Percentiles rank a stretch among this genome's conserved stretches.
Conservation (phyloP, 1,140 invertebrate genomes). For the Nilaparvata lugens region DNA sequence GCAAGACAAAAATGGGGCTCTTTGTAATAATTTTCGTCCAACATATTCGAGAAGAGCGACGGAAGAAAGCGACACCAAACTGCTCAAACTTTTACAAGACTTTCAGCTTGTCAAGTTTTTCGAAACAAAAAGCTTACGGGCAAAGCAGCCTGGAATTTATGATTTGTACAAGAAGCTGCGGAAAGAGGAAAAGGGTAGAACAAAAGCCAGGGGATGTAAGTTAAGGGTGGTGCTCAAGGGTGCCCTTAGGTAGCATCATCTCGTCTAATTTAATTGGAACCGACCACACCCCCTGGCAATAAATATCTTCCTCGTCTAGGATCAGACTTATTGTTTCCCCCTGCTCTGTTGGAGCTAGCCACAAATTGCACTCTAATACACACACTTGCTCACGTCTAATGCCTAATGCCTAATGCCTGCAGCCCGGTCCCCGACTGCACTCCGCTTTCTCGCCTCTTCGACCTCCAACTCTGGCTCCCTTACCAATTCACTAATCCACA, state of each 20-base stretch:
- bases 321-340: not conserved
- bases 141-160: too few species aligned
- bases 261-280: conserved; percentile 1
- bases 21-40: too few species aligned
- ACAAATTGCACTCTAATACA: conserved; percentile 3
- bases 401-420: too few species aligned
- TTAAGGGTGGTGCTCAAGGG: not conserved
- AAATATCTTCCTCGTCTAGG: not conserved
- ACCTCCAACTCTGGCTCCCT: too few species aligned
- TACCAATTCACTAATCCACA: too few species aligned
- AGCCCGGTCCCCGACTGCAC: not conserved
- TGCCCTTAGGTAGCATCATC: not conserved
- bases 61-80: too few species aligned
- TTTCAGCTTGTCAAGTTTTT: too few species aligned
- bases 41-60: too few species aligned
- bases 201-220: not conserved
- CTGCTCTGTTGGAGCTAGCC: not conserved
- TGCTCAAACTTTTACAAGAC: too few species aligned
- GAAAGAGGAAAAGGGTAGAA: conserved; percentile 1
- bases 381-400: not conserved
- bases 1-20: too few species aligned
- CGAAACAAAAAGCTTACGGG: too few species aligned
- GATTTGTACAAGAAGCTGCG: too few species aligned
- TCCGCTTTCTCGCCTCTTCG: not conserved
- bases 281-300: not conserved